phyloP scores from a whole-genome alignment of 2,797 vertebrate species.

The Dallia pectoralis region DNA sequence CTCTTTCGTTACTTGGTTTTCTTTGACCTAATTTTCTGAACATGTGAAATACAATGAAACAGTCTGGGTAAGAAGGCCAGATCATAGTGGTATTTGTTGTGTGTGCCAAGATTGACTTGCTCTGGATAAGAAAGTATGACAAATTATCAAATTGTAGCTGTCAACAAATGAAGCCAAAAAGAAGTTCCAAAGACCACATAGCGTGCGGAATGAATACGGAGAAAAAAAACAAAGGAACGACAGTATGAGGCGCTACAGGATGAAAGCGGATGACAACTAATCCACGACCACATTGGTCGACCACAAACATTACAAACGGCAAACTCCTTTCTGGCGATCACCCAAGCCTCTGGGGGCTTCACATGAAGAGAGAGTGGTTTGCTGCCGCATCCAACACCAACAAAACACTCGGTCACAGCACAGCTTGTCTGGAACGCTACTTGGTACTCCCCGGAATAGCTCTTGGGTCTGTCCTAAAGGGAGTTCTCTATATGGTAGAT shows the following conservation, averaged over 20 bases:
- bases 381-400: constrained; percentile 23
- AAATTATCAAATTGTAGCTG: neutral
- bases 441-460: constrained; percentile 19
- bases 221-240: neutral
- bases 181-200: neutral
- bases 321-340: constrained; percentile 16
- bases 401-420: constrained; percentile 11
- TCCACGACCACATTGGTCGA: neutral
- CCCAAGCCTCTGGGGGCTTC: constrained; percentile 15
- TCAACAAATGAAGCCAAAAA: neutral
- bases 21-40: neutral
- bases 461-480: constrained; percentile 10
- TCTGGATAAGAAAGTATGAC: neutral
- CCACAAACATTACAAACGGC: neutral
- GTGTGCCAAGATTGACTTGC: neutral
- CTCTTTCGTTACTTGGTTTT: constrained; percentile 59
- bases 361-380: constrained; percentile 19
- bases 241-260: neutral
- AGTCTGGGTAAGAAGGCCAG: neutral
- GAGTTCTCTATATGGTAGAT: neutral
- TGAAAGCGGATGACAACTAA: neutral
- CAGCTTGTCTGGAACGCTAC: constrained; percentile 26
- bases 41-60: neutral
- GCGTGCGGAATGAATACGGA: neutral
- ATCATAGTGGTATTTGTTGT: constrained; percentile 13